phyloP scores from a whole-genome alignment of 2,113 vertebrate genomes.

The Romanogobio albipinnatus region DNA sequence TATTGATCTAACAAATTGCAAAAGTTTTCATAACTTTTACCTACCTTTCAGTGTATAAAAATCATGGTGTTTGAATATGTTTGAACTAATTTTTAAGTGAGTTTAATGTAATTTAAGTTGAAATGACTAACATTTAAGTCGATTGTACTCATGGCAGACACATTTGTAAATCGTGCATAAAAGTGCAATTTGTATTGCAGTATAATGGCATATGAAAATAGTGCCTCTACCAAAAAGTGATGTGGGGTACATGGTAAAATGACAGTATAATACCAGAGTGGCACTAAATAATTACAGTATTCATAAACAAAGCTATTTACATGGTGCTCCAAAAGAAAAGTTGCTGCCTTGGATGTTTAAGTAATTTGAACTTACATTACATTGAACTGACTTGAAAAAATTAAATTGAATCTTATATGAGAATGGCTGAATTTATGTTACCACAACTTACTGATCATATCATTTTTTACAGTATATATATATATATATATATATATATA shows the following conservation, averaged over 20 bases:
- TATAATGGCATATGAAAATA: background rate
- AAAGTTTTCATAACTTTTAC: background rate
- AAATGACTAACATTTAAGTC: no score
- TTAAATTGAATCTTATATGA: no score
- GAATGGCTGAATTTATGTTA: no score
- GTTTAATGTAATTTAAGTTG: no score
- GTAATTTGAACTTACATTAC: no score
- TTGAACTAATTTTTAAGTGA: no score
- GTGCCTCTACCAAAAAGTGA: background rate
- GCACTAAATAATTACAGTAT: background rate
- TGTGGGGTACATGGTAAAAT: background rate
- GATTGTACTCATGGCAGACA: no score
- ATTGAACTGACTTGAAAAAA: no score
- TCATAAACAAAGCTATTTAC: background rate
- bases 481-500: no score
- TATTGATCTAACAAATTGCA: background rate
- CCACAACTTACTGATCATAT: no score
- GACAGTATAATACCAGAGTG: background rate
- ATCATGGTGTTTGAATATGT: background rate
- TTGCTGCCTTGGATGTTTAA: no score
- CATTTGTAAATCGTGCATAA: background rate
- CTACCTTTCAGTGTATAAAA: background rate
- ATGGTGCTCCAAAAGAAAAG: background rate
- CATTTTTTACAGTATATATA: no score
- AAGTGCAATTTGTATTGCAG: background rate